phyloP scores from a whole-genome alignment of 2,113 vertebrate genomes.

The Sus scrofa region DNA sequence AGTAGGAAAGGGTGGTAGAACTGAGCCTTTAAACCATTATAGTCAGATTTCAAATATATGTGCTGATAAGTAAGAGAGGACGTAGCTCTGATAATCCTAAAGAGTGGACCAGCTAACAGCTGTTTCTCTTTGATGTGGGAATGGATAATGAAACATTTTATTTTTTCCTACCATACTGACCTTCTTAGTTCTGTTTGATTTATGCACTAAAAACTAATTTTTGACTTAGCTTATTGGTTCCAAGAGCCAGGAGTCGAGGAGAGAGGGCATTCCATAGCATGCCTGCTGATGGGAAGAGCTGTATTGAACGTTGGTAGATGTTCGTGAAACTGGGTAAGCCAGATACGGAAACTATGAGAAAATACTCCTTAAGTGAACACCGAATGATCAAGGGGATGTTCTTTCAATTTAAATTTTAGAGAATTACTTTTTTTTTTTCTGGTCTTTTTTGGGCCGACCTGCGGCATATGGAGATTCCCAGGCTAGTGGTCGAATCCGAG shows the following conservation, averaged over 20 bases:
- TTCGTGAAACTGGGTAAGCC: not conserved
- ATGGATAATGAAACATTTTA: not conserved
- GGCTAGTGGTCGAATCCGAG: too few relatives aligned
- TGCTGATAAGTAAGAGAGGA: not conserved
- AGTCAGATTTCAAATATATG: not conserved
- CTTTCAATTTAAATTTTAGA: constrained; percentile 25
- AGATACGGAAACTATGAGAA: not conserved
- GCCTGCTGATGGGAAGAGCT: not conserved
- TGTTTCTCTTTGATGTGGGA: not conserved
- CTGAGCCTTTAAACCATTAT: not conserved
- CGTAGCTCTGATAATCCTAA: not conserved
- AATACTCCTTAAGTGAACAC: not conserved
- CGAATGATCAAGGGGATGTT: not conserved
- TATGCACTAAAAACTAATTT: constrained; percentile 32
- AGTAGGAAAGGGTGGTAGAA: not conserved
- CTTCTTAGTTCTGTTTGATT: constrained; percentile 16
- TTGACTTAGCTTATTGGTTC: constrained; percentile 39
- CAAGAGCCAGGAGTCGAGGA: not conserved
- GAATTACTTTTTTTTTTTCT: not conserved
- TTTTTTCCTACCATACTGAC: not conserved
- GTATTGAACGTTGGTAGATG: not conserved
- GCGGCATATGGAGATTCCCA: too few relatives aligned
- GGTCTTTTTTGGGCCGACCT: too few relatives aligned
- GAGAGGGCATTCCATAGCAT: not conserved
- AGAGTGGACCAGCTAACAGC: not conserved